Base-by-base conservation (phyloP, 2,888 invertebrate genomes). In the Acleris laterana region DNA sequence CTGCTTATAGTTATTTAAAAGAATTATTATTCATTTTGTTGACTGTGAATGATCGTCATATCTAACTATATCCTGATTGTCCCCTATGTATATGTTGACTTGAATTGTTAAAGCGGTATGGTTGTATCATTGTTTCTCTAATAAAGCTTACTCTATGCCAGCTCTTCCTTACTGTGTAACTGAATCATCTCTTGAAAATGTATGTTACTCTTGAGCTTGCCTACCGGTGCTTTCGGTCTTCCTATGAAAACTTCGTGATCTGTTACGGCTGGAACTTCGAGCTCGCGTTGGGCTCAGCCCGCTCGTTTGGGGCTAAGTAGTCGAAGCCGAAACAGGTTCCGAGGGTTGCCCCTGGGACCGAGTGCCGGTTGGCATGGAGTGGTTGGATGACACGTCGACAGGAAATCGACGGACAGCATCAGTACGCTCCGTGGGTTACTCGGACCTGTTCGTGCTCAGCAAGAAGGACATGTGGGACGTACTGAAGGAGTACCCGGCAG, bases 381-480 rank as follows among this genome's bases (percentile, higher is more conserved):
- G 90, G 92, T 92, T 92, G 93, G 90, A 90, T 92, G 92, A 90
- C 91, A 93, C 92, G 92, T 93, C 88, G 89, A 88, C 94, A 98
- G 99, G 99, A 85, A 99, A 99, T 94, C 95, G 99, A 86, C 95
- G 99, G 90, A 99, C 99, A 87, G 99, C 99, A 77, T 98, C 98
- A 81, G 99, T 99, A 78, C 95, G 98, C 78, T 99, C 99, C 68
- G 99, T 99, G 72, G 99, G 99, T 79, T 99, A 99, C 94, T 99
- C 99, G 89, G 99, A 99, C 93, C 95, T 99, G 81, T 99, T 99
- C 94, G 99, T 99, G 86, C 95, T 99, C 77, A 98, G 98, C 92
- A 99, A 99, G 95, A 98, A 98, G 94, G 99, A 99, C 94, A 98
- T 99, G 97, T 99, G 99, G 99, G 99, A 99, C 91, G 99, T 99